These are phyloP conservation scores for Gnathonemus longibarbis DNA, from an alignment of 2,113 vertebrate species.

Conservation along the genomic window DNA sequence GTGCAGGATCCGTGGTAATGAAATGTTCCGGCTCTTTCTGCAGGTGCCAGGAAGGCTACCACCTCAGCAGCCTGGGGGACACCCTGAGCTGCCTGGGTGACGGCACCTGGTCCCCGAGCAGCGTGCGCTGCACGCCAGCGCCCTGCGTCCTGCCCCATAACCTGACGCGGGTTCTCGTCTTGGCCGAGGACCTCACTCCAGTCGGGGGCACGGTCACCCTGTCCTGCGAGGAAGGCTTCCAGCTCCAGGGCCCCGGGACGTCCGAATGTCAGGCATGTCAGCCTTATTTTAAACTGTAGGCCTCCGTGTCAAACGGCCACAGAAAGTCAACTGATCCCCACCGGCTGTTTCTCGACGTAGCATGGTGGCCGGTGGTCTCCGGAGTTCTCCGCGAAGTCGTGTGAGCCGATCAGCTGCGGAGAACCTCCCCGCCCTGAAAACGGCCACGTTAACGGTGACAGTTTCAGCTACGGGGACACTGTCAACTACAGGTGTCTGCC, in stretches of 20 bases:
- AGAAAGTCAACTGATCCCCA: not conserved
- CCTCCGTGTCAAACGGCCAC: not conserved
- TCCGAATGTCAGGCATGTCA: conserved; percentile 75
- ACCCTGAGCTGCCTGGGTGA: conserved; percentile 73
- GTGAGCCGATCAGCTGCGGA: conserved; percentile 72
- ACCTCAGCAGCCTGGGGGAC: conserved; percentile 54
- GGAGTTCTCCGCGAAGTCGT: conserved; percentile 67
- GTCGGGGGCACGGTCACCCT: conserved; percentile 66
- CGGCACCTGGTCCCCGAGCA: conserved; percentile 77
- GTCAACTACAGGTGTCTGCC: conserved; percentile 75
- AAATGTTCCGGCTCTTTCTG: conserved; percentile 24
- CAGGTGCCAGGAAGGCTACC: conserved; percentile 87
- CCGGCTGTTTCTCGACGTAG: conserved; percentile 50
- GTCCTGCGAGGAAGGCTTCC: conserved; percentile 75
- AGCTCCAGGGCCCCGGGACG: conserved; percentile 59
- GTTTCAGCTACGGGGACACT: conserved; percentile 66
- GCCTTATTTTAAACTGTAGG: not conserved
- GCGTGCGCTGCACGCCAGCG: conserved; percentile 65
- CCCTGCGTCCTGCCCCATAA: conserved; percentile 70
- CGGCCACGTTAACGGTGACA: conserved; percentile 66
- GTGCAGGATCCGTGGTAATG: not conserved
- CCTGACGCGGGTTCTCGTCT: conserved; percentile 53
- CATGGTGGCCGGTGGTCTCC: conserved; percentile 75
- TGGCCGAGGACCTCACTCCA: conserved; percentile 65
- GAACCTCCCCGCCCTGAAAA: conserved; percentile 65